These are phyloP conservation scores for Tichodroma muraria DNA, from an alignment of 2,113 vertebrate species.

Conservation along the genomic window DNA sequence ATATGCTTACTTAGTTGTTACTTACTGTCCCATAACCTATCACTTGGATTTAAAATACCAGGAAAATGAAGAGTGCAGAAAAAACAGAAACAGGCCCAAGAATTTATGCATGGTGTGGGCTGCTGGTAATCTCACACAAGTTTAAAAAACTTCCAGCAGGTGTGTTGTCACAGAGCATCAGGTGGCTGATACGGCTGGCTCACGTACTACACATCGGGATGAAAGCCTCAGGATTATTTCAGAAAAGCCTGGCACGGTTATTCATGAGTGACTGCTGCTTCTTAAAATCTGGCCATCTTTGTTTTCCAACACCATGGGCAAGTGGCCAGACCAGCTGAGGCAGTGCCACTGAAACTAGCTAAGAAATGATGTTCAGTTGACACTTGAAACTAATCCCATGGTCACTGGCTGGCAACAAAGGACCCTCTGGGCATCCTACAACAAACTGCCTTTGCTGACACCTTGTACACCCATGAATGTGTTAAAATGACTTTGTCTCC, in stretches of 20 bases:
- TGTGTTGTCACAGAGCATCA: fast-evolving
- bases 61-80: not conserved
- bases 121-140: not conserved
- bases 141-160: not conserved
- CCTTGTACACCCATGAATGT: not conserved
- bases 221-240: not conserved
- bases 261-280: not conserved
- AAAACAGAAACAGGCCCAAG: not conserved
- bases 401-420: not conserved
- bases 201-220: fast-evolving
- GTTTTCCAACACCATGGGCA: not conserved
- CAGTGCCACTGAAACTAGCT: not conserved
- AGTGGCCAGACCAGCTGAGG: not conserved
- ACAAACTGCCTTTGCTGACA: not conserved
- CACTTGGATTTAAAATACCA: not conserved
- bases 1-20: not conserved
- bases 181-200: not conserved
- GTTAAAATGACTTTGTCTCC: not conserved
- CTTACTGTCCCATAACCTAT: not conserved
- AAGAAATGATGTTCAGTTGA: not conserved
- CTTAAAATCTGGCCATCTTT: not conserved
- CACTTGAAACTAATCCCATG: not conserved
- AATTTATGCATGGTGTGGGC: not conserved
- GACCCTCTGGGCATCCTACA: not conserved
- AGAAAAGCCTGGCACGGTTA: not conserved